Percentiles rank a stretch among this genome's conserved stretches.
Conservation (phyloP, 2,888 invertebrate genomes). For the Oscheius sp. region DNA sequence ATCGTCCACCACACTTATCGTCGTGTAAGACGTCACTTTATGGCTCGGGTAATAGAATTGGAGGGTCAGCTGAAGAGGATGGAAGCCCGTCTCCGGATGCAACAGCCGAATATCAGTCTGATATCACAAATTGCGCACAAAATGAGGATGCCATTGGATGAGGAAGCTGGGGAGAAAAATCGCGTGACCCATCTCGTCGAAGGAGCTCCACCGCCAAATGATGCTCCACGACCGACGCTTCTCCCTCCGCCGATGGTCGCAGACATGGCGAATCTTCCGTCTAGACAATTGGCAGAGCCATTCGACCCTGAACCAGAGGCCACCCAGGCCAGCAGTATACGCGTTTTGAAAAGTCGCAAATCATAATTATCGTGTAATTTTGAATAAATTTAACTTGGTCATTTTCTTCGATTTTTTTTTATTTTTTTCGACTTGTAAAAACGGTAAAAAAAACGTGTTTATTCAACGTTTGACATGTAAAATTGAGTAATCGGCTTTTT, state of each 20-base stretch:
- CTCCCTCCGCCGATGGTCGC: not conserved
- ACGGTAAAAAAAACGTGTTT: too few relatives aligned
- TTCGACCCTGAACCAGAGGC: too few relatives aligned
- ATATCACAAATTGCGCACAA: constrained; percentile 12
- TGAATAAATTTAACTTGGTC: too few relatives aligned
- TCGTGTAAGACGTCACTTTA: not conserved
- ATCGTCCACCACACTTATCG: not conserved
- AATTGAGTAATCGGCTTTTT: too few relatives aligned
- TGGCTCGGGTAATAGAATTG: constrained; percentile 7
- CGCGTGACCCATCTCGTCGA: constrained; percentile 9
- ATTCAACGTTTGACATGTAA: too few relatives aligned
- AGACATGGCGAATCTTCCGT: not conserved
- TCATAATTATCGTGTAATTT: too few relatives aligned
- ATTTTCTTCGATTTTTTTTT: too few relatives aligned
- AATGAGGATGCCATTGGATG: constrained; percentile 20
- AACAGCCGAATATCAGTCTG: constrained; percentile 18
- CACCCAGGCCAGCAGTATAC: too few relatives aligned
- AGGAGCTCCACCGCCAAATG: not conserved
- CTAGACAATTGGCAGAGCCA: too few relatives aligned
- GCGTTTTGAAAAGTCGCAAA: too few relatives aligned
- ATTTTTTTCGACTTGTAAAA: too few relatives aligned
- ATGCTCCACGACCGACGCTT: not conserved
- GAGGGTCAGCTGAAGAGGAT: constrained; percentile 11
- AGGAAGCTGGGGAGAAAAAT: not conserved
- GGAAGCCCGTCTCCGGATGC: constrained; percentile 23